These are phyloP conservation scores for Pecten maximus DNA, from an alignment of 2,888 invertebrate genomes.

Conservation along the genomic window DNA sequence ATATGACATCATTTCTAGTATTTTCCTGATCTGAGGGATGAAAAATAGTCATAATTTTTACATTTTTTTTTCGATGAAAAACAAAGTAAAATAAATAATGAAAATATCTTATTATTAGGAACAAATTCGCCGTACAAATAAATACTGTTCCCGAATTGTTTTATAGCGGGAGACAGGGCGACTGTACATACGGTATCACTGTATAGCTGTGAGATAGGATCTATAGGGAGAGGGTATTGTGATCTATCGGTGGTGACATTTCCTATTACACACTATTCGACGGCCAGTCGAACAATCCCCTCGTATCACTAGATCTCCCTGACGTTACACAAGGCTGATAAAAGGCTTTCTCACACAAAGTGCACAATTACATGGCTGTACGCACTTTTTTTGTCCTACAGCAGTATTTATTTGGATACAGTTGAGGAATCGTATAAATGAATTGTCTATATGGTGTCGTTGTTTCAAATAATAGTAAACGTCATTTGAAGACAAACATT, in stretches of 20 bases:
- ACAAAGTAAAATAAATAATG: too few species aligned
- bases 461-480: background rate
- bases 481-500: background rate
- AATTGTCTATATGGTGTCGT: background rate
- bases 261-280: background rate
- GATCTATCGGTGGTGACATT: background rate
- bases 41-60: too few species aligned
- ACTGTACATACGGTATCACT: background rate
- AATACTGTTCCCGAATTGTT: too few species aligned
- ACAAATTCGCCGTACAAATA: too few species aligned
- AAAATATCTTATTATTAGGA: too few species aligned
- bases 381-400: background rate
- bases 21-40: too few species aligned
- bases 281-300: background rate
- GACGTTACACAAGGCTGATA: background rate
- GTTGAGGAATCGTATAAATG: background rate
- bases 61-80: too few species aligned
- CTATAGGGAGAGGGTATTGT: background rate
- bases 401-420: background rate
- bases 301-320: background rate
- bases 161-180: too few species aligned
- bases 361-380: background rate
- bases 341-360: conserved; percentile 30
- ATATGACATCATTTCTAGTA: too few species aligned
- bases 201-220: background rate